phyloP scores from a whole-genome alignment of 2,888 invertebrate species.

The Lepidocyrtinus sp. region DNA sequence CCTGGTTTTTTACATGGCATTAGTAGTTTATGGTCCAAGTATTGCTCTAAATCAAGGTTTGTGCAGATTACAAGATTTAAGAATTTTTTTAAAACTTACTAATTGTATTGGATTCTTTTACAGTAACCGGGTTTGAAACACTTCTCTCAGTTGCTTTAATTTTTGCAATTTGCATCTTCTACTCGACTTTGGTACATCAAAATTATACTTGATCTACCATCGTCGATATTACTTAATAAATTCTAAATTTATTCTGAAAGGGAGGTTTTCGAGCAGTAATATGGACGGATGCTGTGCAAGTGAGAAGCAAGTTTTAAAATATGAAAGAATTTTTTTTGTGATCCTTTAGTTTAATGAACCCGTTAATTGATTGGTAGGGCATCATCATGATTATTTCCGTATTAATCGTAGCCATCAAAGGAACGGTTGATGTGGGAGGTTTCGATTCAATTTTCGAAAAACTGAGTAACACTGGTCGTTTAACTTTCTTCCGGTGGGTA shows the following conservation, averaged over 20 bases:
- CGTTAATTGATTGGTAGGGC: constrained; percentile 60
- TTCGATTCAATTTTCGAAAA: constrained; percentile 55
- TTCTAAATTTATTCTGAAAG: constrained; percentile 38
- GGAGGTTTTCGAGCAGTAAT: constrained; percentile 66
- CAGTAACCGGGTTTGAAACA: constrained; percentile 81
- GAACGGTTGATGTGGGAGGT: constrained; percentile 62
- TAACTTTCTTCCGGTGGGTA: constrained; percentile 62
- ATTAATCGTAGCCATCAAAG: constrained; percentile 56
- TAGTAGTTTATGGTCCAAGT: constrained; percentile 78
- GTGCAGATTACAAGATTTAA: background rate
- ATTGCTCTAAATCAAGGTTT: constrained; percentile 80
- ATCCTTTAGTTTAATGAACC: background rate
- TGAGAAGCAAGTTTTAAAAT: background rate
- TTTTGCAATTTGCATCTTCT: constrained; percentile 73
- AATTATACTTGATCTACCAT: background rate
- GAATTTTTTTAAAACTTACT: too few relatives aligned
- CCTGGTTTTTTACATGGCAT: constrained; percentile 74
- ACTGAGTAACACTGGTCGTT: constrained; percentile 39
- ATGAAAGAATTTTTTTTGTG: background rate
- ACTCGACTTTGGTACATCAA: constrained; percentile 52
- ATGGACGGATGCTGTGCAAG: constrained; percentile 64
- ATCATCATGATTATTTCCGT: constrained; percentile 64
- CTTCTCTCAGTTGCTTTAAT: constrained; percentile 80
- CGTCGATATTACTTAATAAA: too few relatives aligned
- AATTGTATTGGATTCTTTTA: too few relatives aligned